phyloP scores from a whole-genome alignment of 2,113 vertebrate genomes.

The Brienomyrus longianalis region DNA sequence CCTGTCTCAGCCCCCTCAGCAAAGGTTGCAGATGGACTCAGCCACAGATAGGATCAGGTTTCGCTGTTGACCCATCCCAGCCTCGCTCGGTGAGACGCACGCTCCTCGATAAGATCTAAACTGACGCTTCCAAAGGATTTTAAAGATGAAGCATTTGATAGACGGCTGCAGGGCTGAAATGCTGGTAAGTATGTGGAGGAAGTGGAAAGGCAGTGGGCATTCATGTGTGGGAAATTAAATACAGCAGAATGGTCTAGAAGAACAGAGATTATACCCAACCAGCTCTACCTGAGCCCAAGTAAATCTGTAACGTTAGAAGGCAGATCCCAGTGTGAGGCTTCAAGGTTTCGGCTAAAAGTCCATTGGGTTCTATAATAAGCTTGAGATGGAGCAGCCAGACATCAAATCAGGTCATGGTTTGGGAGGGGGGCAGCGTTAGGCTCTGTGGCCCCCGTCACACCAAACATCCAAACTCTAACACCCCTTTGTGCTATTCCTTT shows the following conservation, averaged over 20 bases:
- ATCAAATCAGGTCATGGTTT: background rate
- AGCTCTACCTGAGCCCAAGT: background rate
- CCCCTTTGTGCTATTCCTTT: background rate
- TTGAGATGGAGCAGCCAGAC: background rate
- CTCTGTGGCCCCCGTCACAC: background rate
- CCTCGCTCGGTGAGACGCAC: background rate
- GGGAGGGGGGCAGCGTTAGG: background rate
- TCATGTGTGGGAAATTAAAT: background rate
- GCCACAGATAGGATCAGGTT: background rate
- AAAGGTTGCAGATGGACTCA: background rate
- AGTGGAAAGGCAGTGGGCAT: background rate
- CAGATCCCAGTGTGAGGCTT: background rate
- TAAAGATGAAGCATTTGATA: background rate
- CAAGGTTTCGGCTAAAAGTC: background rate
- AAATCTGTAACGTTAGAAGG: background rate
- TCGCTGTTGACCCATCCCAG: background rate
- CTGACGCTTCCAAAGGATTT: background rate
- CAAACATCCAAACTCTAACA: constrained; percentile 10
- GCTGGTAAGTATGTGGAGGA: background rate
- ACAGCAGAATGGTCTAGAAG: background rate
- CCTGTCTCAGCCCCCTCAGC: background rate
- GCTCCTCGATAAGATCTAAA: background rate
- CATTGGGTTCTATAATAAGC: background rate
- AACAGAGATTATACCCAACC: background rate
- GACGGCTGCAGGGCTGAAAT: background rate